Percentiles rank a stretch among this genome's conserved stretches.
phyloP scores from a whole-genome alignment of 2,113 vertebrate genomes.

The Myxocyprinus asiaticus region DNA sequence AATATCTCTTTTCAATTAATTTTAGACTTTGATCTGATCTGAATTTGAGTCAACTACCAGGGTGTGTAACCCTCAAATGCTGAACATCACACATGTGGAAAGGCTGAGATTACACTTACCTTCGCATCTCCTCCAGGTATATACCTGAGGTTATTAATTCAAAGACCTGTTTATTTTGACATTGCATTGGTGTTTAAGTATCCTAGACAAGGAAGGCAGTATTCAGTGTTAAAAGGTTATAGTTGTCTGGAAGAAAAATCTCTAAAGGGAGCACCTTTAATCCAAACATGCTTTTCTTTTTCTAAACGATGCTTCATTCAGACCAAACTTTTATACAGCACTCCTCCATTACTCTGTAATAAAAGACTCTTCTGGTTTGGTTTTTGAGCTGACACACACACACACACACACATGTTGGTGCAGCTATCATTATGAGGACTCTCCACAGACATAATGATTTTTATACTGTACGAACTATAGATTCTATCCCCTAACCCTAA shows the following conservation, averaged over 20 bases:
- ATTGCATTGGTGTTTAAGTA: not conserved
- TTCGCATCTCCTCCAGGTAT: not conserved
- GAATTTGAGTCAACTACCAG: not conserved
- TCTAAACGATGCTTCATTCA: not conserved
- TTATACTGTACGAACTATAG: no score
- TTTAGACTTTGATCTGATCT: not conserved
- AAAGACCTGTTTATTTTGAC: constrained; percentile 11
- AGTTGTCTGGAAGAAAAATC: not conserved
- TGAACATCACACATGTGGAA: constrained; percentile 8
- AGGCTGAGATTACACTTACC: not conserved
- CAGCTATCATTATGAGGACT: not conserved
- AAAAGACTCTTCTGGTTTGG: not conserved
- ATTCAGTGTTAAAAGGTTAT: constrained; percentile 1
- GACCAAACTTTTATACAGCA: not conserved
- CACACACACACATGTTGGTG: no score
- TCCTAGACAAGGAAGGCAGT: not conserved
- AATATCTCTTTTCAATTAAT: not conserved
- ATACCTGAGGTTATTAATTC: not conserved
- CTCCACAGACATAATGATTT: no score
- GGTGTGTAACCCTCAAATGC: not conserved
- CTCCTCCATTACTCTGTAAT: not conserved
- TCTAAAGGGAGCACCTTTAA: not conserved
- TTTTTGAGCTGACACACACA: not conserved
- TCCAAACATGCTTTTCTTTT: not conserved
- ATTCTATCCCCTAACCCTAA: no score